Conservation (phyloP, 2,888 invertebrate genomes). For the Sphaeridia pumilis region DNA sequence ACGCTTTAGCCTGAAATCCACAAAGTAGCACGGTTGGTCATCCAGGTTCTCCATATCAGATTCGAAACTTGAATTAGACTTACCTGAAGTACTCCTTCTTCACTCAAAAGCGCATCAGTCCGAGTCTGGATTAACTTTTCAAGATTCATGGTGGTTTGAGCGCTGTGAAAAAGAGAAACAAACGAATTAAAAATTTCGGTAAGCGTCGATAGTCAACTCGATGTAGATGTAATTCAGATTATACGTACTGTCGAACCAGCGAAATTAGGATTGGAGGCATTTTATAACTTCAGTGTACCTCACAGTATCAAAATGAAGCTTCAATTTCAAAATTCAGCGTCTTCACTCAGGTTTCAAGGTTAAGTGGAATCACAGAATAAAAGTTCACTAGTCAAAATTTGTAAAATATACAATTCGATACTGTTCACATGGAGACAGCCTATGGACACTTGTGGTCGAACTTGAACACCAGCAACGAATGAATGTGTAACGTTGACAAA, state of each 20-base stretch:
- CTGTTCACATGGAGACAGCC: no score
- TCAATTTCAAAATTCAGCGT: no score
- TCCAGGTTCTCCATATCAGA: not conserved
- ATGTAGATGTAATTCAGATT: not conserved
- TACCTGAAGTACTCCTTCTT: slow-evolving; percentile 12
- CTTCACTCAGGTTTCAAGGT: no score
- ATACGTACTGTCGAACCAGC: not conserved
- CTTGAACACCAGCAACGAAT: no score
- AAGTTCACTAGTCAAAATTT: no score
- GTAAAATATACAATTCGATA: no score
- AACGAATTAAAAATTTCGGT: not conserved
- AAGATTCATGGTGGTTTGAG: slow-evolving; percentile 14
- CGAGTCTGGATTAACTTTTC: slow-evolving; percentile 15
- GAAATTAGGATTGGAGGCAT: not conserved
- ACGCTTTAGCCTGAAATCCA: slow-evolving; percentile 3
- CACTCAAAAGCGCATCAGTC: slow-evolving; percentile 15
- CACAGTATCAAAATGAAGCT: no score
- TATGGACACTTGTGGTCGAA: no score
- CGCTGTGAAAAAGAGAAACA: slow-evolving; percentile 3
- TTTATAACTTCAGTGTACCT: no score
- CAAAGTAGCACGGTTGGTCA: not conserved
- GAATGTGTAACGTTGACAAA: no score
- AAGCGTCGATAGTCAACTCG: not conserved
- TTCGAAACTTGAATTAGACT: not conserved
- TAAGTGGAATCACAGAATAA: no score